A percentile compares a stretch with the other conserved stretches of the same genome.
These are phyloP conservation scores for Murina feae DNA, from an alignment of 2,113 vertebrate genomes.

Conservation along the genomic window DNA sequence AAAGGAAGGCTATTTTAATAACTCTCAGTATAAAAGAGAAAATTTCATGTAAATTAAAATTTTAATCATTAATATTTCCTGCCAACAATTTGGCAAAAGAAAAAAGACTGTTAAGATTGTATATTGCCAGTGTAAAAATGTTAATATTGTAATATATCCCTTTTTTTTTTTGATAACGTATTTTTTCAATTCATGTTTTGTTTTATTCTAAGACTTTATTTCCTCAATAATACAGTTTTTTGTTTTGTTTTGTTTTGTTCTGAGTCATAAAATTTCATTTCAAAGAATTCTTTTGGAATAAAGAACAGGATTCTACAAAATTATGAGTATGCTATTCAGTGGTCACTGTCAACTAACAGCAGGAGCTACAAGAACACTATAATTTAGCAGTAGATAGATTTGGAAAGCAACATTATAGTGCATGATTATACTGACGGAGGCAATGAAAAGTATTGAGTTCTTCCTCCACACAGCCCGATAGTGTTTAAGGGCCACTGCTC, in stretches of 20 bases:
- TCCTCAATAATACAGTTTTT: background rate
- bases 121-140: slow-evolving; percentile 63
- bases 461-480: background rate
- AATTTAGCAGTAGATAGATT: background rate
- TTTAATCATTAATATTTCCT: background rate
- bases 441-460: background rate
- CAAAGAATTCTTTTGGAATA: slow-evolving; percentile 53
- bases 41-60: background rate
- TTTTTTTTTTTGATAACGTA: background rate
- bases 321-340: background rate
- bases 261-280: background rate
- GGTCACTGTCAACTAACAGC: background rate
- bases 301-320: slow-evolving; percentile 14
- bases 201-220: slow-evolving; percentile 19
- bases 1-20: background rate
- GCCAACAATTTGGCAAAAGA: slow-evolving; percentile 12
- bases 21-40: background rate
- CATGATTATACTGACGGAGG: background rate
- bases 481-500: background rate
- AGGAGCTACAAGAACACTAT: background rate
- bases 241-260: background rate
- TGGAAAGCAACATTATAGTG: background rate
- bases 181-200: slow-evolving; percentile 14
- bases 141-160: slow-evolving; percentile 53
- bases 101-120: slow-evolving; percentile 23